Evolutionary conservation across 2,797 vertebrate species (phyloP).

Genomic region (Enteromius argenteus): DNA sequence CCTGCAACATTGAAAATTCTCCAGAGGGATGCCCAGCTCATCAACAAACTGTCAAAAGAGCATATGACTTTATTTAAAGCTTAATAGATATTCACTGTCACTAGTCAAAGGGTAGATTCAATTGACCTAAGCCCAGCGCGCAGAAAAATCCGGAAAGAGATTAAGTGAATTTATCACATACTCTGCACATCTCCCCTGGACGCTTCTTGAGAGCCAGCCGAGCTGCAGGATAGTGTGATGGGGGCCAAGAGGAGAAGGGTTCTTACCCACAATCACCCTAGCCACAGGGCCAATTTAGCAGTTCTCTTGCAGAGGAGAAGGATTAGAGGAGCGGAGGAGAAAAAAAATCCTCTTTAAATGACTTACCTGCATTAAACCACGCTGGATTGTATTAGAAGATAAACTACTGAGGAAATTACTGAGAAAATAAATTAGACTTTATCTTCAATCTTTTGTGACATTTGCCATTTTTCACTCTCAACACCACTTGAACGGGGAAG

Average conservation of each 20-base stretch:
- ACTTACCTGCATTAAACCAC: constrained; percentile 46
- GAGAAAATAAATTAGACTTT: constrained; percentile 65
- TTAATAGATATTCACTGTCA: constrained; percentile 86
- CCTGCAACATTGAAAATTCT: constrained; percentile 28
- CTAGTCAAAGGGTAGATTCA: constrained; percentile 83
- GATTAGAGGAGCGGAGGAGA: constrained; percentile 73
- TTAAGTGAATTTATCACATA: constrained; percentile 86
- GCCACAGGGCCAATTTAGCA: constrained; percentile 77
- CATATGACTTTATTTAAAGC: constrained; percentile 81
- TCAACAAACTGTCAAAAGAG: constrained; percentile 66
- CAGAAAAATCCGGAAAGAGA: constrained; percentile 83
- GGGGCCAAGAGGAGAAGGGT: constrained; percentile 53
- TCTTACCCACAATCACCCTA: constrained; percentile 73
- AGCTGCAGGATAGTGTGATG: constrained; percentile 47
- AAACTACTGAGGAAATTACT: constrained; percentile 54
- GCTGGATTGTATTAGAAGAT: constrained; percentile 50
- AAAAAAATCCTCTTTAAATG: constrained; percentile 60
- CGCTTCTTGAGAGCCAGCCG: constrained; percentile 46
- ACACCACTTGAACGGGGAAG: neutral
- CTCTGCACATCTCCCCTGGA: constrained; percentile 73
- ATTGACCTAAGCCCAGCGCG: constrained; percentile 84
- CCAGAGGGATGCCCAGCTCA: constrained; percentile 58
- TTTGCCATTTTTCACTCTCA: constrained; percentile 15
- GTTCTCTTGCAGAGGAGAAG: constrained; percentile 55
- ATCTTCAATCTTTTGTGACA: constrained; percentile 53